Conservation (phyloP, 1,140 invertebrate species). For the Vanessa atalanta region DNA sequence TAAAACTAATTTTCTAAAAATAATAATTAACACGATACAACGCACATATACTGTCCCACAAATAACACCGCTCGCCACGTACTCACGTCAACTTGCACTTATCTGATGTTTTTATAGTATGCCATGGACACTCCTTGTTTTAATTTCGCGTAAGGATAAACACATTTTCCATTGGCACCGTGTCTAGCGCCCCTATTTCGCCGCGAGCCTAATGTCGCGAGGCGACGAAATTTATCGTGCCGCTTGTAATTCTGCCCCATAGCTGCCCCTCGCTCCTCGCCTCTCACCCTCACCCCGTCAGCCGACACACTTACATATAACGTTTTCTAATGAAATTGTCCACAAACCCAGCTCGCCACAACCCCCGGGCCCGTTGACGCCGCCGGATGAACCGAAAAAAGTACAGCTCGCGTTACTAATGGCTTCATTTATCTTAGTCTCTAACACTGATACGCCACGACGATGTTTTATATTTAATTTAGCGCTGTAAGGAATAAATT, state of each 20-base stretch:
- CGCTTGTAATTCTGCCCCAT: slow-evolving; percentile 72
- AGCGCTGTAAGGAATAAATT: slow-evolving; percentile 77
- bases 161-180: slow-evolving; percentile 55
- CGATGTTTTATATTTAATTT: slow-evolving; percentile 81
- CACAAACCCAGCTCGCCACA: slow-evolving; percentile 71
- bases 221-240: slow-evolving; percentile 75
- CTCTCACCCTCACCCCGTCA: slow-evolving; percentile 62
- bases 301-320: slow-evolving; percentile 76
- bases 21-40: background rate
- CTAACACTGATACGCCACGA: slow-evolving; percentile 80
- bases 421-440: slow-evolving; percentile 80
- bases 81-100: slow-evolving; percentile 47
- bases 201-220: slow-evolving; percentile 71
- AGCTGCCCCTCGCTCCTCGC: slow-evolving; percentile 45
- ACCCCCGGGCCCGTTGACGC: slow-evolving; percentile 63
- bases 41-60: slow-evolving; percentile 23
- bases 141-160: slow-evolving; percentile 72
- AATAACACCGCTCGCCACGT: slow-evolving; percentile 17
- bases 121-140: slow-evolving; percentile 62
- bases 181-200: slow-evolving; percentile 56
- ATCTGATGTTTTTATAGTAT: slow-evolving; percentile 73
- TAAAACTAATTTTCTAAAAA: background rate
- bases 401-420: slow-evolving; percentile 79
- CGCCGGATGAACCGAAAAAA: slow-evolving; percentile 78
- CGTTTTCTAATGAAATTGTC: slow-evolving; percentile 81